Conservation (phyloP, 2,888 invertebrate species). For the Tricholauxania praeusta region DNA sequence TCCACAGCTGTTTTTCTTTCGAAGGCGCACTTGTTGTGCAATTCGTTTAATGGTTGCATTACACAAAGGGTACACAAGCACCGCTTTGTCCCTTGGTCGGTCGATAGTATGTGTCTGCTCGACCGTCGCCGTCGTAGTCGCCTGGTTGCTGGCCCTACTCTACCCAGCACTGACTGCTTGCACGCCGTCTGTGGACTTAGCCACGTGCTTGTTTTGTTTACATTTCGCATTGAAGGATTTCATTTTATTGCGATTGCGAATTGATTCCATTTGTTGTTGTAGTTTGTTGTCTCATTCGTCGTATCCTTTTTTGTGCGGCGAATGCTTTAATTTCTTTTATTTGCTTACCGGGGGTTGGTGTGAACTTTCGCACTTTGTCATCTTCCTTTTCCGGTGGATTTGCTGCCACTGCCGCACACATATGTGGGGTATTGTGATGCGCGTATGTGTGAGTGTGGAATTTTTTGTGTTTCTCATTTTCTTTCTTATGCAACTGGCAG, state of each 20-base stretch:
- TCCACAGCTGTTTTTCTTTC: background rate
- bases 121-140: conserved; percentile 30
- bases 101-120: conserved; percentile 20
- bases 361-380: conserved; percentile 64
- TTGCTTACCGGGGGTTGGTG: conserved; percentile 56
- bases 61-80: background rate
- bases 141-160: background rate
- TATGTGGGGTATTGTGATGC: background rate
- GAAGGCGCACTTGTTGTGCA: conserved; percentile 9
- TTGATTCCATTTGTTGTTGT: conserved; percentile 49
- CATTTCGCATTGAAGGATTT: conserved; percentile 62
- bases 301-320: conserved; percentile 7
- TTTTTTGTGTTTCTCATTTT: conserved; percentile 15
- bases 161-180: background rate
- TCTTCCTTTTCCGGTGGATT: conserved; percentile 46
- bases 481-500: conserved; percentile 25
- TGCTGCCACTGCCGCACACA: conserved; percentile 39
- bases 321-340: conserved; percentile 46
- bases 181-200: conserved; percentile 38
- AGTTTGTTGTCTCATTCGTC: background rate
- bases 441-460: conserved; percentile 6
- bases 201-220: conserved; percentile 65
- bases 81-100: conserved; percentile 12
- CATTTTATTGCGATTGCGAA: conserved; percentile 54
- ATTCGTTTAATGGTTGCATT: conserved; percentile 6